Conservation (phyloP, 1,140 invertebrate species). For the Zophobas atratus region DNA sequence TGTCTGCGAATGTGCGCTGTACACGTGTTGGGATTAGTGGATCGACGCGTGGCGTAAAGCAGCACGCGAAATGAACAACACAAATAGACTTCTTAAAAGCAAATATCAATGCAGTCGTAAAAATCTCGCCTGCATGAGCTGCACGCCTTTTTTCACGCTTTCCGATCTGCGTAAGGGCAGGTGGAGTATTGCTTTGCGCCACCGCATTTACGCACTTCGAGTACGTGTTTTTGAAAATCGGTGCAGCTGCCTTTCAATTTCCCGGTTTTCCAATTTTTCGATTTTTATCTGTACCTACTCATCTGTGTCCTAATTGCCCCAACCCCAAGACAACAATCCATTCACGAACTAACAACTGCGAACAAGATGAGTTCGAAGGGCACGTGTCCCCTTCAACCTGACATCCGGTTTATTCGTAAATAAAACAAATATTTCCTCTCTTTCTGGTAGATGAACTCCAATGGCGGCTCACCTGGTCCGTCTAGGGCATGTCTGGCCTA, state of each 20-base stretch:
- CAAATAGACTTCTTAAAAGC: slow-evolving; percentile 29
- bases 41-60: slow-evolving; percentile 48
- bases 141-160: slow-evolving; percentile 40
- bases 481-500: slow-evolving; percentile 49
- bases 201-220: background rate
- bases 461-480: slow-evolving; percentile 35
- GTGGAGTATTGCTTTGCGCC: slow-evolving; percentile 39
- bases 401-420: slow-evolving; percentile 43
- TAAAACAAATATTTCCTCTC: slow-evolving; percentile 26
- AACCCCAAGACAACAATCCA: slow-evolving; percentile 21
- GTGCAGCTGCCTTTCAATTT: too few species aligned
- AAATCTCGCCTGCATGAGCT: slow-evolving; percentile 19
- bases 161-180: slow-evolving; percentile 40
- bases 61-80: slow-evolving; percentile 47
- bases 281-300: too few species aligned
- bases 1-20: slow-evolving; percentile 28
- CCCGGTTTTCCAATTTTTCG: too few species aligned
- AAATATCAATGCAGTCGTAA: slow-evolving; percentile 47
- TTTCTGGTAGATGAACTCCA: slow-evolving; percentile 14
- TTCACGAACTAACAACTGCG: slow-evolving; percentile 32
- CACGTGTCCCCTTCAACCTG: slow-evolving; percentile 46
- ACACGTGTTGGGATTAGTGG: slow-evolving; percentile 42
- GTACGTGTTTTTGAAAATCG: background rate
- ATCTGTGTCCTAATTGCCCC: too few species aligned
- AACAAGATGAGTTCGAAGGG: slow-evolving; percentile 45